Evolutionary conservation across 2,888 invertebrate genomes (phyloP).

Genomic region (Cloeon dipterum): DNA sequence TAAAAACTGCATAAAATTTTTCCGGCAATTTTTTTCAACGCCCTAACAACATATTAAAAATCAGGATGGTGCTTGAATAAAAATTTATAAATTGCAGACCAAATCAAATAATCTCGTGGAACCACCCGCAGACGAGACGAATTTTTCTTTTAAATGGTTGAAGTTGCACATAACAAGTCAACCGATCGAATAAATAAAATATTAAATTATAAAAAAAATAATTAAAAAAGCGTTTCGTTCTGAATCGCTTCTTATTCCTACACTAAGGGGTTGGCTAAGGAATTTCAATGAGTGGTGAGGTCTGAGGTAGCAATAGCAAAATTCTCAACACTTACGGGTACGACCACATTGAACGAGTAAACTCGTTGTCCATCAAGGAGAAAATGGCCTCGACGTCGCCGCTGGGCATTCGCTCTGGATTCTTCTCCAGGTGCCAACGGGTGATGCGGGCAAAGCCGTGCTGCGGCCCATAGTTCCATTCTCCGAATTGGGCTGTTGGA

Average conservation of each 20-base stretch:
- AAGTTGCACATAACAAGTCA: too few relatives aligned
- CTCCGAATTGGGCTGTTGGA: slow-evolving; percentile 84
- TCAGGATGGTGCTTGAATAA: too few relatives aligned
- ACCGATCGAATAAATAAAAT: neutral
- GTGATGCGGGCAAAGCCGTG: slow-evolving; percentile 90
- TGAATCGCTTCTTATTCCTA: neutral
- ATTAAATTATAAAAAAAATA: too few relatives aligned
- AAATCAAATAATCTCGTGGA: too few relatives aligned
- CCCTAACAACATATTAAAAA: too few relatives aligned
- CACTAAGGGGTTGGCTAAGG: too few relatives aligned
- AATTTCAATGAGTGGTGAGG: too few relatives aligned
- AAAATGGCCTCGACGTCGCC: slow-evolving; percentile 85
- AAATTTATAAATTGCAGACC: too few relatives aligned
- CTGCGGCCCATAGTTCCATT: slow-evolving; percentile 86
- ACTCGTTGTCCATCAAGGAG: slow-evolving; percentile 78
- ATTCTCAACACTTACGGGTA: slow-evolving; percentile 45
- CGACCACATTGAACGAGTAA: slow-evolving; percentile 85
- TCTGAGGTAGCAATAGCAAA: neutral
- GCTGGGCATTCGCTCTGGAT: slow-evolving; percentile 67
- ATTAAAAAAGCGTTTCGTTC: neutral
- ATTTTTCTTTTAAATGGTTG: too few relatives aligned
- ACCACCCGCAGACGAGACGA: too few relatives aligned
- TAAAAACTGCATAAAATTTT: too few relatives aligned
- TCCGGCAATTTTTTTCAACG: too few relatives aligned
- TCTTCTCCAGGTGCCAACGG: slow-evolving; percentile 75